Percentiles rank a stretch among this genome's conserved stretches.
These are phyloP conservation scores for Zaprionus taronus DNA, from an alignment of 1,140 invertebrate species.

Conservation along the genomic window DNA sequence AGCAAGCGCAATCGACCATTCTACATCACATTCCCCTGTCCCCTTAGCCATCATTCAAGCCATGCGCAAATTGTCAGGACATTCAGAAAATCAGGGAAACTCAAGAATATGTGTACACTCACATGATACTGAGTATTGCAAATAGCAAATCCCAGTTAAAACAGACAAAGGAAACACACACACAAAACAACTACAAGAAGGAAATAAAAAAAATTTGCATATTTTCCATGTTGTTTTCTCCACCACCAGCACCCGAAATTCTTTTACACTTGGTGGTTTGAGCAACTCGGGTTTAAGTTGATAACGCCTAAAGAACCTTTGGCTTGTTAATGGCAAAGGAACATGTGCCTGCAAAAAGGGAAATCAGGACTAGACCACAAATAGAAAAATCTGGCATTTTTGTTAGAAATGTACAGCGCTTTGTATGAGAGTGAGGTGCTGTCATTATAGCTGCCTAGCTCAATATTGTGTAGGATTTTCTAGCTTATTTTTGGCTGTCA, in stretches of 20 bases:
- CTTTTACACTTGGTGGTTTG: conserved; percentile 31
- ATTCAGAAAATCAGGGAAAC: conserved; percentile 1
- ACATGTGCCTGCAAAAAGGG: conserved; percentile 49
- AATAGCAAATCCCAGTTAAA: conserved; percentile 56
- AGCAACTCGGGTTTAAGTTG: conserved; percentile 30
- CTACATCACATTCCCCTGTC: neutral
- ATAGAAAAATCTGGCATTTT: conserved; percentile 33
- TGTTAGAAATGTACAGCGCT: neutral
- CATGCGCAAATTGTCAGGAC: conserved; percentile 38
- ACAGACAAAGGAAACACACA: conserved; percentile 59
- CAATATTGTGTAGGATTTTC: conserved; percentile 19
- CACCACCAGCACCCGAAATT: conserved; percentile 1
- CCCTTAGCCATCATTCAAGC: neutral
- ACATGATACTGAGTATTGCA: conserved; percentile 16
- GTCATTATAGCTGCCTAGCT: conserved; percentile 7
- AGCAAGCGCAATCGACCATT: conserved; percentile 23
- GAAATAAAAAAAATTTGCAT: conserved; percentile 63
- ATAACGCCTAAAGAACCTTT: conserved; percentile 56
- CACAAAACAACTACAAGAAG: conserved; percentile 8
- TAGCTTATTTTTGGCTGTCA: conserved; percentile 2
- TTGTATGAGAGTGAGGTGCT: neutral
- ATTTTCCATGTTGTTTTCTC: conserved; percentile 41
- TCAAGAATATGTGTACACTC: conserved; percentile 11
- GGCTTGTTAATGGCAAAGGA: conserved; percentile 55
- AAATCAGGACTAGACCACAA: conserved; percentile 40